Percentiles rank a stretch among this genome's conserved stretches.
These are phyloP conservation scores for Ophraella communa DNA, from an alignment of 2,888 invertebrate species.

Conservation along the genomic window DNA sequence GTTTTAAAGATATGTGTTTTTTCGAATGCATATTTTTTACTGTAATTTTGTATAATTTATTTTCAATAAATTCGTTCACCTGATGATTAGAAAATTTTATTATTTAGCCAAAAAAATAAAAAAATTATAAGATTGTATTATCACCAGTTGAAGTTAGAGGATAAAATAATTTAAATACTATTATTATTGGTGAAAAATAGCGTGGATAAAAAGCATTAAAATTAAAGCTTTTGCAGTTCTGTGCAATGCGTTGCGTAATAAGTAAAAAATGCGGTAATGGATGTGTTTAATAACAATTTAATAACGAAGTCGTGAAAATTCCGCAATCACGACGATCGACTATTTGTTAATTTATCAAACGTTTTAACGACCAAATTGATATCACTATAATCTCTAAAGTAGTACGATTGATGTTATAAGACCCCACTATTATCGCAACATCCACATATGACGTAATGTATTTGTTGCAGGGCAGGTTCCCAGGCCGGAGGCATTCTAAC, in stretches of 20 bases:
- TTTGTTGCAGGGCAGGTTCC: slow-evolving; percentile 60
- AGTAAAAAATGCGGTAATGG: neutral
- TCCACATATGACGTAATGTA: slow-evolving; percentile 50
- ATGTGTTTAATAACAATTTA: neutral
- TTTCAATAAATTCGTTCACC: no score
- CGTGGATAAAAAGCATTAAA: no score
- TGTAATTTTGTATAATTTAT: no score
- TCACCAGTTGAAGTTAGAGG: no score
- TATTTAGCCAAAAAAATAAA: no score
- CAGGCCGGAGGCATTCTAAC: slow-evolving; percentile 65
- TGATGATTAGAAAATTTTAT: no score
- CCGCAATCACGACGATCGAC: neutral
- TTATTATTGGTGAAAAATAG: no score
- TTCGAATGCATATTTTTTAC: no score
- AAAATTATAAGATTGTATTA: no score
- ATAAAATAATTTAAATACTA: no score
- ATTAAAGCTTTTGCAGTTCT: neutral
- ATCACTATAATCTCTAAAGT: neutral
- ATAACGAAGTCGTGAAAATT: neutral
- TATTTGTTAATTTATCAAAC: slow-evolving; percentile 2
- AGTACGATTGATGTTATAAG: slow-evolving; percentile 9
- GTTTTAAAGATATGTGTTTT: no score
- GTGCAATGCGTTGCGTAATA: neutral
- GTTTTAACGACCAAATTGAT: slow-evolving; percentile 1
- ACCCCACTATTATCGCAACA: slow-evolving; percentile 17